Evolutionary conservation across 2,888 invertebrate genomes (phyloP).

Genomic region (Chydorus sphaericus): DNA sequence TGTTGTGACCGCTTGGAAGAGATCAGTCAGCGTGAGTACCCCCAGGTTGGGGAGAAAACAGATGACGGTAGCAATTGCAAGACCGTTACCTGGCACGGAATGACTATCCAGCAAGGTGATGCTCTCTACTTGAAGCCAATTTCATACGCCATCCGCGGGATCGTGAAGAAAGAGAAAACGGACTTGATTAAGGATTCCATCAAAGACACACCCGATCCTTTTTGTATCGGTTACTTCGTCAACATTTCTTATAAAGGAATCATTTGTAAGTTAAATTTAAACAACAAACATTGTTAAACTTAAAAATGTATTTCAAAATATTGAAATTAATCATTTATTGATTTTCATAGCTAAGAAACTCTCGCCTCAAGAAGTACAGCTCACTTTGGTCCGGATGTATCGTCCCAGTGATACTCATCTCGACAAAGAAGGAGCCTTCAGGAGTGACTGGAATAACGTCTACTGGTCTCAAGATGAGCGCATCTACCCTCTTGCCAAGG

Average conservation of each 20-base stretch:
- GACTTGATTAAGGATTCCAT: slow-evolving; percentile 55
- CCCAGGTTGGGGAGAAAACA: slow-evolving; percentile 15
- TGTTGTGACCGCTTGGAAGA: neutral
- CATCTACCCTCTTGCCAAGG: slow-evolving; percentile 25
- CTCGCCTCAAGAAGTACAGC: slow-evolving; percentile 42
- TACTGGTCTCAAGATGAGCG: slow-evolving; percentile 51
- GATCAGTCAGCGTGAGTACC: neutral
- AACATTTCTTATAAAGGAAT: slow-evolving; percentile 36
- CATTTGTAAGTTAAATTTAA: neutral
- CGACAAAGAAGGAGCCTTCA: slow-evolving; percentile 37
- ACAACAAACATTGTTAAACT: too few relatives aligned
- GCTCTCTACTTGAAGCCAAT: slow-evolving; percentile 52
- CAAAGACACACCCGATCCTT: slow-evolving; percentile 55
- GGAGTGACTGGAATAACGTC: slow-evolving; percentile 52
- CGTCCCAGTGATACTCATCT: slow-evolving; percentile 59
- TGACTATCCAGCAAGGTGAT: slow-evolving; percentile 45
- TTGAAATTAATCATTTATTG: neutral
- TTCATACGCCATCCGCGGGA: slow-evolving; percentile 40
- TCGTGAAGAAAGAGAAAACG: slow-evolving; percentile 24
- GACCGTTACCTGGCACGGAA: slow-evolving; percentile 23
- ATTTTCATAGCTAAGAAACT: slow-evolving; percentile 21
- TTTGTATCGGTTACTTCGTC: slow-evolving; percentile 52
- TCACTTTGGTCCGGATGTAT: slow-evolving; percentile 52
- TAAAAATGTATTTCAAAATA: neutral
- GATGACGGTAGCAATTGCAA: slow-evolving; percentile 24